phyloP scores from a whole-genome alignment of 2,797 vertebrate species.

The Scarus forsteni region DNA sequence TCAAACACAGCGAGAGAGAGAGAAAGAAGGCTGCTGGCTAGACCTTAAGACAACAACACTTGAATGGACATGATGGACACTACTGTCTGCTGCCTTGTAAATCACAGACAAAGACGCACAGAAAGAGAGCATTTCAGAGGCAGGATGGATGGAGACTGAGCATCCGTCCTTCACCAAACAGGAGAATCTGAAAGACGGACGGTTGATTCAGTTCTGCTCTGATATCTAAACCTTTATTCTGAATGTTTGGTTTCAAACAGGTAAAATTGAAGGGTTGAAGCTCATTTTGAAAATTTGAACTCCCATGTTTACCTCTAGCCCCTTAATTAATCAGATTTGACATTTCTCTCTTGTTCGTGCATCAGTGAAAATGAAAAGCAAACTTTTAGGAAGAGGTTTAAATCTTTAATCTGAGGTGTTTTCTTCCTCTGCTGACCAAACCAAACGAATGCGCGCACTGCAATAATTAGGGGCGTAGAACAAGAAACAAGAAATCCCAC shows the following conservation, averaged over 20 bases:
- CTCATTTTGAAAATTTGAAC: conserved; percentile 5
- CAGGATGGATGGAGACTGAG: conserved; percentile 29
- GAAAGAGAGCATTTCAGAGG: conserved; percentile 19
- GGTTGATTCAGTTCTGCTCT: conserved; percentile 48
- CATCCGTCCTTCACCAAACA: conserved; percentile 40
- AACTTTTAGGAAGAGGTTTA: neutral
- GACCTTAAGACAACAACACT: conserved; percentile 81
- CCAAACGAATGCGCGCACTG: no score
- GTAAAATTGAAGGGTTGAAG: conserved; percentile 7
- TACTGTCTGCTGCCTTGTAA: conserved; percentile 69
- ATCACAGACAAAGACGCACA: conserved; percentile 58
- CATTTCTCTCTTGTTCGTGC: conserved; percentile 13
- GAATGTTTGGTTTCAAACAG: neutral
- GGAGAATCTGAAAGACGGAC: conserved; percentile 21
- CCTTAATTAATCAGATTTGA: conserved; percentile 24
- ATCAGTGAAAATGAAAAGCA: neutral
- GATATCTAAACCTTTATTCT: neutral
- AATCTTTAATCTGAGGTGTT: no score
- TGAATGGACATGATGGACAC: conserved; percentile 66
- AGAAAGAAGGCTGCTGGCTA: conserved; percentile 54
- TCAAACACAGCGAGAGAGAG: conserved; percentile 35
- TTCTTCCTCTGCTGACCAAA: no score
- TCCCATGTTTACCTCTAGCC: neutral
- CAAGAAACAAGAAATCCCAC: no score
- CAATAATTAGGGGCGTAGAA: no score